Evolutionary conservation across 2,113 vertebrate genomes (phyloP).

Genomic region (Rostratula benghalensis): DNA sequence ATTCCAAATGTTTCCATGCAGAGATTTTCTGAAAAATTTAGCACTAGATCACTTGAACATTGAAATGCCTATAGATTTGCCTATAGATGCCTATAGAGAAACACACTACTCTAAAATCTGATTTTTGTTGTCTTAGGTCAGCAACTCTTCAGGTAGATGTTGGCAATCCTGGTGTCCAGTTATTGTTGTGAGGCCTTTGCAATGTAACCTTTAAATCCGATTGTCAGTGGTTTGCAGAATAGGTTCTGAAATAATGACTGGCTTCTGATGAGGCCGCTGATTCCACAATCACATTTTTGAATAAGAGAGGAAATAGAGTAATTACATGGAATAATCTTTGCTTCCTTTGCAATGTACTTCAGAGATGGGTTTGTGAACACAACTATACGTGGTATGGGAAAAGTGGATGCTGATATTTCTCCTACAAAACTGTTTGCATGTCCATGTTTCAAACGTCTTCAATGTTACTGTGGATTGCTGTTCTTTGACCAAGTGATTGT

Average conservation of each 20-base stretch:
- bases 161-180: not conserved
- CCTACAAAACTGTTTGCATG: not conserved
- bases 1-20: not conserved
- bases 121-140: not conserved
- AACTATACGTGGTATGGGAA: accelerated
- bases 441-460: not conserved
- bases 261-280: not conserved
- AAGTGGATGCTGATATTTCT: not conserved
- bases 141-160: not conserved
- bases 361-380: not conserved
- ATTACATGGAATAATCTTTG: not conserved
- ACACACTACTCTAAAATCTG: not conserved
- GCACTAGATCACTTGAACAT: not conserved
- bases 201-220: not conserved
- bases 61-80: not conserved
- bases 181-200: not conserved
- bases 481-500: not conserved
- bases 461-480: not conserved
- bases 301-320: not conserved
- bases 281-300: not conserved
- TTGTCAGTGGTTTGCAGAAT: not conserved
- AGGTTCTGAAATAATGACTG: not conserved
- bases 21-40: not conserved
- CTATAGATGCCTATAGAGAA: not conserved
- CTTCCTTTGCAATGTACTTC: not conserved